phyloP scores from a whole-genome alignment of 2,888 invertebrate species.

The Zygogramma bicolorata region DNA sequence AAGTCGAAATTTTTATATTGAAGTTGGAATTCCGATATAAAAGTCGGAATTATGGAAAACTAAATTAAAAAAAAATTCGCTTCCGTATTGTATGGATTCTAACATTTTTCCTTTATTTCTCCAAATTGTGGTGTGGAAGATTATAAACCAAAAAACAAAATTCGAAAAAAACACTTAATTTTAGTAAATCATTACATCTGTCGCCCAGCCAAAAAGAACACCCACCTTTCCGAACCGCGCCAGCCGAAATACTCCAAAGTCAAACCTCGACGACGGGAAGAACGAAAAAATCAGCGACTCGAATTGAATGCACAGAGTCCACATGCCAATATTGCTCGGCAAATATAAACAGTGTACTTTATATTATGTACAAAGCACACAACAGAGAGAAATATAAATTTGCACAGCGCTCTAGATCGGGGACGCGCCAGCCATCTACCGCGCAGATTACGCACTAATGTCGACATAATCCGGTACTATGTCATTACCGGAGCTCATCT shows the following conservation, averaged over 20 bases:
- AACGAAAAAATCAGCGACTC: constrained; percentile 54
- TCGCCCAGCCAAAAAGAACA: not conserved
- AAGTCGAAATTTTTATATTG: too few species aligned
- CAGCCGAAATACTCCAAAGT: constrained; percentile 46
- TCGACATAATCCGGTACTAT: constrained; percentile 43
- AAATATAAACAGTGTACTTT: constrained; percentile 65
- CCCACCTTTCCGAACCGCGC: not conserved
- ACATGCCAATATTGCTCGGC: constrained; percentile 63
- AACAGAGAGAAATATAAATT: constrained; percentile 62
- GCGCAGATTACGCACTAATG: constrained; percentile 55
- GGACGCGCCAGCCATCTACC: constrained; percentile 54
- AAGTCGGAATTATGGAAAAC: too few species aligned
- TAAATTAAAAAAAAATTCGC: too few species aligned
- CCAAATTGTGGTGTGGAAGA: too few species aligned
- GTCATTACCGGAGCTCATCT: constrained; percentile 36
- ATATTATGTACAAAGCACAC: constrained; percentile 63
- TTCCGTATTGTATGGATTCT: too few species aligned
- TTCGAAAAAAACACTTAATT: not conserved
- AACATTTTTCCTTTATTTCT: too few species aligned
- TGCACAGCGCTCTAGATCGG: constrained; percentile 57
- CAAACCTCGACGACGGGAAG: constrained; percentile 50
- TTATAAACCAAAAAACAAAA: too few species aligned
- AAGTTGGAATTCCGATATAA: too few species aligned
- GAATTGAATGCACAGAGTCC: constrained; percentile 61
- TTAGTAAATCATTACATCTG: not conserved